Conservation (phyloP, 2,113 vertebrate genomes). For the Antechinus stuartii region DNA sequence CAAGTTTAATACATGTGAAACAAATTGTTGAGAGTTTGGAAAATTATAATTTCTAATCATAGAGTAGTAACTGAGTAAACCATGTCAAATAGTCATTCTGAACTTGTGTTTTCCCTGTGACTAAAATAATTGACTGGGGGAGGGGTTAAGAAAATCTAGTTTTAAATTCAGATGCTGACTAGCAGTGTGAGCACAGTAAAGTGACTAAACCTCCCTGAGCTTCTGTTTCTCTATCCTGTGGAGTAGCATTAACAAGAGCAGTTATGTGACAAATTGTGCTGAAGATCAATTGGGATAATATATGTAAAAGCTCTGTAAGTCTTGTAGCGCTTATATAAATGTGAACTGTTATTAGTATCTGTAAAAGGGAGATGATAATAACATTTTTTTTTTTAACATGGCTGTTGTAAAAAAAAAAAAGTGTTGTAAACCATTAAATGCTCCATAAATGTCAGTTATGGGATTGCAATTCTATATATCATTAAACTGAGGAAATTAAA, state of each 20-base stretch:
- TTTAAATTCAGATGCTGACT: not conserved
- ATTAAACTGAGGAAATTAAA: not conserved
- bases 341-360: not conserved
- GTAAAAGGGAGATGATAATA: not conserved
- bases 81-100: not conserved
- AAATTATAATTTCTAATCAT: not conserved
- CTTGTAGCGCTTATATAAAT: not conserved
- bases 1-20: not conserved
- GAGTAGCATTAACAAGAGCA: not conserved
- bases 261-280: not conserved
- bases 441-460: not conserved
- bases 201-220: not conserved
- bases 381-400: not conserved
- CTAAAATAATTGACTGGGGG: not conserved
- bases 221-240: not conserved
- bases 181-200: not conserved
- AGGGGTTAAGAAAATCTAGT: not conserved
- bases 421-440: not conserved
- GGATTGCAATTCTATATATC: constrained; percentile 7
- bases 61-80: not conserved
- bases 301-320: not conserved
- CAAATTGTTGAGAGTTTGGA: not conserved
- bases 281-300: not conserved
- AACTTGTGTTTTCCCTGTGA: not conserved
- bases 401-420: not conserved